phyloP scores from a whole-genome alignment of 2,888 invertebrate species.

The Plutella xylostella region DNA sequence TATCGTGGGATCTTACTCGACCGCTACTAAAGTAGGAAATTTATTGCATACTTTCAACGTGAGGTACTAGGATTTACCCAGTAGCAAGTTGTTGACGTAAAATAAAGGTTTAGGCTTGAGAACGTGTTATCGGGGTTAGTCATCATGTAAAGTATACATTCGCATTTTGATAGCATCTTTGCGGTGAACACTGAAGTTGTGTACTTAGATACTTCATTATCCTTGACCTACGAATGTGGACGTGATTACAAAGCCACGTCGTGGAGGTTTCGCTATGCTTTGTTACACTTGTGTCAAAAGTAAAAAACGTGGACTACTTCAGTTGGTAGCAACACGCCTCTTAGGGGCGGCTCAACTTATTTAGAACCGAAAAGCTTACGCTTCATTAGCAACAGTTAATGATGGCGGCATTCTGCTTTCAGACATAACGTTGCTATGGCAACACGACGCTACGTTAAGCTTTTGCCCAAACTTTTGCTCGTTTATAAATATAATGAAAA shows the following conservation, averaged over 20 bases:
- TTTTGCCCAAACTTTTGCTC: no score
- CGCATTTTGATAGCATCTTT: slow-evolving; percentile 27
- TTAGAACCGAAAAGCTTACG: slow-evolving; percentile 64
- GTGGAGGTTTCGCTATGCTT: slow-evolving; percentile 44
- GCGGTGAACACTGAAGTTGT: slow-evolving; percentile 4
- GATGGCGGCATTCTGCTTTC: slow-evolving; percentile 47
- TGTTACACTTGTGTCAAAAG: slow-evolving; percentile 46
- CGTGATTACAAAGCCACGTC: slow-evolving; percentile 48
- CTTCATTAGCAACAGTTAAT: slow-evolving; percentile 67
- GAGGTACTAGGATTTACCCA: slow-evolving; percentile 55
- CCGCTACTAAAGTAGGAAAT: slow-evolving; percentile 44
- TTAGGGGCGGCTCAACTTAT: slow-evolving; percentile 46
- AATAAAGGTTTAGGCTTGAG: background rate
- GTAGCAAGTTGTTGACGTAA: slow-evolving; percentile 18
- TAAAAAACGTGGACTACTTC: slow-evolving; percentile 49
- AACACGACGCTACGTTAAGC: background rate
- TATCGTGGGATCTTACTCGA: slow-evolving; percentile 53
- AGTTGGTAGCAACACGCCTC: slow-evolving; percentile 41
- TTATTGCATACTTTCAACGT: slow-evolving; percentile 48
- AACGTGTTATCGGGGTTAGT: background rate
- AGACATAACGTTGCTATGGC: background rate
- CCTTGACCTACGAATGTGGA: slow-evolving; percentile 7
- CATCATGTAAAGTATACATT: slow-evolving; percentile 20
- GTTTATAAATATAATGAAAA: background rate
- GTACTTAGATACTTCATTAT: background rate